Base-by-base conservation (phyloP, 2,113 vertebrate genomes). In the Tetrao urogallus region DNA sequence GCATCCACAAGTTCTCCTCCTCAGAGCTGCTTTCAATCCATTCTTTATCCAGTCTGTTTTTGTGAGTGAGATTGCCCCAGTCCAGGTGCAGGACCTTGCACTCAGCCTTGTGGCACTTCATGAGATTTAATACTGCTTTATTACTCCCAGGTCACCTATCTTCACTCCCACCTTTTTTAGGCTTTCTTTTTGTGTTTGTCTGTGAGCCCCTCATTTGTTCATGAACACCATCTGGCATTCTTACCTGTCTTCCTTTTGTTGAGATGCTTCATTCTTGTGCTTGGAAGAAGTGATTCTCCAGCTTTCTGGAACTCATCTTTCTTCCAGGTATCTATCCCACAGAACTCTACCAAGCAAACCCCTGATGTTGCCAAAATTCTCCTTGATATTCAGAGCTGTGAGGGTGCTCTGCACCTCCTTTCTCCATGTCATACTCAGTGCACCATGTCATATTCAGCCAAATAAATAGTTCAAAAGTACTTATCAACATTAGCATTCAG, bases 391-490 rank as follows among this genome's bases (percentile, higher is more conserved):
- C 56, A 19, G 6, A 57, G 56, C 32, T 10, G 30, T 57, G 18
- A 57, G 56, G 56, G 19, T 57, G 30, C 30, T 57, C 28, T 57
- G 56, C 56, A 32, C 32, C 56, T 58, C 17, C 30, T 57, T 40
- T 40, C 40, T 40, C 42, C 42, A 43, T 43, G 6, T 16, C 42
- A 43, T 43, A 43, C 42, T 43, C 42, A 43, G 42, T 43, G 42
- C 16, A 21, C 32, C 11, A n/a, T n/a, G 18, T n/a, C 56, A 57
- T 19, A n/a, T 32, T 58, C 32, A n/a, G 54, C 10, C 47, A 93
- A 93, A 61, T 67, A 95, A 86, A 52, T 57, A 42, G 43, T 79
- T 90, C 60, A 82, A 82, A 95, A 94, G 10, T 5, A 4, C 25
- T 24, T 42, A 63, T 93, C 81, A 85, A 18, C 90, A 63, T 1